Evolutionary conservation across 2,113 vertebrate species (phyloP), one percentile per base, ranked within the genome.

Genomic region (Petrocephalus microphthalmus): DNA sequence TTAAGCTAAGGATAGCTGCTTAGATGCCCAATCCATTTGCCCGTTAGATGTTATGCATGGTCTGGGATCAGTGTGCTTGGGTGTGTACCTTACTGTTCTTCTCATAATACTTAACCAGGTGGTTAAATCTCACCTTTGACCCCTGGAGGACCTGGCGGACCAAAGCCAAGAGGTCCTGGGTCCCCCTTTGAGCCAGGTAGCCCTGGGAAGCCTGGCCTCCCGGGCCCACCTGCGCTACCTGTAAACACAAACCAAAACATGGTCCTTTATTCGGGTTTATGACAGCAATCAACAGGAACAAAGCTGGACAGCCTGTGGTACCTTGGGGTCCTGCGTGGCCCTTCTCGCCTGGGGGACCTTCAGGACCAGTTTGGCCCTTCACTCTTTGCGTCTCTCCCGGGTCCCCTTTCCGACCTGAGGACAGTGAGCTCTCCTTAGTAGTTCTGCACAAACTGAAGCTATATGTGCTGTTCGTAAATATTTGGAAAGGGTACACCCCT

Each of bases 321-420:
- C 98, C 98, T 96, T 96, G 94, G 90, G 91, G 47, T 88, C 98
- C 98, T 53, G 95, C 89, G 37, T 91, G 92, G 88, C 98, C 98
- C 88, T 94, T 92, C 82, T 96, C 95, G 71, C 98, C 98, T 89
- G 96, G 94, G 84, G 88, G 91, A 90, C 98, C 98, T 87, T 92
- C 92, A 0, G 93, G 89, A 13, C 98, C 98, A 89, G 94, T 94
- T n/a, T 92, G 89, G 49, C 98, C 98, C 91, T 96, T 96, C 37
- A 97, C 97, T 37, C 96, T 94, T 86, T 97, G 88, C 0, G 96
- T 95, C 67, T 94, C 94, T 1, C 97, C 98, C 71, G 97, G 95
- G 29, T 98, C 96, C 89, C 98, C 98, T 96, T 98, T 99, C 85
- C 94, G 84, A 93, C 98, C 98, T 99, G 91, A 4, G 71, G 11